A percentile compares a stretch with the other conserved stretches of the same genome.
phyloP scores from a whole-genome alignment of 2,113 vertebrate species.

The Acanthisitta chloris region DNA sequence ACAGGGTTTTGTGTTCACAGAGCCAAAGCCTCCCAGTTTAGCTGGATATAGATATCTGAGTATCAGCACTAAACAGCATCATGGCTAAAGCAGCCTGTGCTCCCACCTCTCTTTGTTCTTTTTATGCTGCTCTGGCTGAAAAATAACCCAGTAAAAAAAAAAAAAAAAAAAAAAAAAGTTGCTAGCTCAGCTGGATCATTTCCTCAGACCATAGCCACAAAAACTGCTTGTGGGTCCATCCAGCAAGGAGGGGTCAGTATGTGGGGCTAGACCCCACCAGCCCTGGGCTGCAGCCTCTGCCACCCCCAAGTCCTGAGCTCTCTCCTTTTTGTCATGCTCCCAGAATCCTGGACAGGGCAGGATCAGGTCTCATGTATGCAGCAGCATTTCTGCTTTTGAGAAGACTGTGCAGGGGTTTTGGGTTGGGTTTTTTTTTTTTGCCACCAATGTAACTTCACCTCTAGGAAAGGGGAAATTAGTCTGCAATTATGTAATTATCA shows the following conservation, averaged over 20 bases:
- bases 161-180: background rate
- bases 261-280: background rate
- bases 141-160: background rate
- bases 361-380: rapidly evolving
- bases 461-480: constrained; percentile 32
- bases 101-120: background rate
- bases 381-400: background rate
- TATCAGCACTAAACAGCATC: background rate
- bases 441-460: background rate
- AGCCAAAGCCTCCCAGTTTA: background rate
- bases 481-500: constrained; percentile 31
- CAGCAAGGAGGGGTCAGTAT: rapidly evolving
- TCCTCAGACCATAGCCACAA: background rate
- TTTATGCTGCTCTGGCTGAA: background rate
- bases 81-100: background rate
- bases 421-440: background rate
- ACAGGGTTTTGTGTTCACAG: rapidly evolving
- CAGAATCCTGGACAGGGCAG: background rate
- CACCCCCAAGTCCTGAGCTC: background rate
- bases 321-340: background rate
- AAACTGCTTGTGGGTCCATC: background rate
- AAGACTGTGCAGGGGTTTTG: background rate
- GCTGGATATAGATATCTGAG: rapidly evolving
- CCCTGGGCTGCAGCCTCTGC: background rate
- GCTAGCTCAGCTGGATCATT: background rate